Base-by-base conservation (phyloP, 2,113 vertebrate genomes). In the Oceanodroma tethys region DNA sequence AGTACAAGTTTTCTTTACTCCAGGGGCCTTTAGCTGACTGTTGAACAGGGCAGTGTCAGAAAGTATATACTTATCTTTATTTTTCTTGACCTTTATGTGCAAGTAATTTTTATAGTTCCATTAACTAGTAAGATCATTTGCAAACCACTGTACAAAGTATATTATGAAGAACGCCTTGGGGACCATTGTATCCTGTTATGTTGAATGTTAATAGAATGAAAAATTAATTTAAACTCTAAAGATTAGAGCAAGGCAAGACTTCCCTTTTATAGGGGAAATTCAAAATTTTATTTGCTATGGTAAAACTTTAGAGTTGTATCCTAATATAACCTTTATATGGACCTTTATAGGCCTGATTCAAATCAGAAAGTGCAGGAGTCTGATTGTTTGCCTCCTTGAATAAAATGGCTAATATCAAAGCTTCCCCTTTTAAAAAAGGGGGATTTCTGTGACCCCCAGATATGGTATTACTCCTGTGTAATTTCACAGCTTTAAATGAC, bases 81-180 rank as follows among this genome's bases (percentile, higher is more conserved):
- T 98, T 98, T 97, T 97, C 95, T 93, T 98, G 98, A 98, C 98
- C 97, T 98, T 98, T 98, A 94, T 96, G 81, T 97, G 97, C 86
- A 97, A 97, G 96, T 97, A 97, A 97, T 98, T 98, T 98, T 98
- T 98, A 98, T 97, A 90, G 97, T 98, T 98, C 96, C 97, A 97
- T 98, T 98, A 98, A 97, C 94, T 94, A 95, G 96, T 90, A 95
- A 97, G 98, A 97, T 95, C 96, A 96, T 98, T 98, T 98, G 96
- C 96, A 98, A 98, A 95, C 72, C 59, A 10, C 90, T 95, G 86
- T 95, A 97, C 94, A 97, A 98, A 97, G 97, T 97, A 93, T 97
- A 97, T 98, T 97, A 97, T 90, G 93, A 68, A 23, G 74, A 97
- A 91, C 83, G 97, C 97, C 96, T 96, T 84, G 62, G 97, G 97